Percentiles rank a stretch among this genome's conserved stretches.
These are phyloP conservation scores for Tetraodon nigroviridis DNA, from an alignment of 2,113 vertebrate genomes.

Conservation along the genomic window DNA sequence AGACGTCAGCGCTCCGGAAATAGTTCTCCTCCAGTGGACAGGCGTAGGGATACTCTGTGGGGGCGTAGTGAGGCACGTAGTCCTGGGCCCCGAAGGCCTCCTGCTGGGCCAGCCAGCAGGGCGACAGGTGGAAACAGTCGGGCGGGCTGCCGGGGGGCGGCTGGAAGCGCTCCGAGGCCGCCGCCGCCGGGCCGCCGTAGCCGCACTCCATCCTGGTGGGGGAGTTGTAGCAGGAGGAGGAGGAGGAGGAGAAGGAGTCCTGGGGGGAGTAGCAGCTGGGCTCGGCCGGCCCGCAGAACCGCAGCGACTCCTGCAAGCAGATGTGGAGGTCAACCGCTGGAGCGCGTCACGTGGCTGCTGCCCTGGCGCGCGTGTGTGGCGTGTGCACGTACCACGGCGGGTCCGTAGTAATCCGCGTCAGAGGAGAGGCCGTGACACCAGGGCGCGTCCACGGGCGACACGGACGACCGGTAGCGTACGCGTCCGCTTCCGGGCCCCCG, in stretches of 20 bases:
- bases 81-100: conserved; percentile 60
- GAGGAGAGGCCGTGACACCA: conserved; percentile 74
- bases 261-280: conserved; percentile 79
- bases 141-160: conserved; percentile 66
- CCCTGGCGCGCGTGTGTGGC: too few relatives aligned
- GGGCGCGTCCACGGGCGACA: conserved; percentile 38
- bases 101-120: conserved; percentile 52
- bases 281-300: conserved; percentile 74
- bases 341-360: too few relatives aligned
- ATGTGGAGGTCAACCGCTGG: neutral
- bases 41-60: conserved; percentile 72
- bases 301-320: conserved; percentile 73
- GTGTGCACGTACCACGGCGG: conserved; percentile 77
- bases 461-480: too few relatives aligned
- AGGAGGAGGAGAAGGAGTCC: conserved; percentile 72
- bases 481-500: neutral
- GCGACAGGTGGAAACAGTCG: conserved; percentile 71
- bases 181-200: conserved; percentile 54
- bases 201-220: conserved; percentile 74
- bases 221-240: conserved; percentile 76
- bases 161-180: conserved; percentile 62
- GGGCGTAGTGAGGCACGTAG: conserved; percentile 59
- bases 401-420: conserved; percentile 74
- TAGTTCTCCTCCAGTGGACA: conserved; percentile 67
- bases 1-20: conserved; percentile 78